Conservation (phyloP, 2,797 vertebrate genomes). For the Rhinella marina region DNA sequence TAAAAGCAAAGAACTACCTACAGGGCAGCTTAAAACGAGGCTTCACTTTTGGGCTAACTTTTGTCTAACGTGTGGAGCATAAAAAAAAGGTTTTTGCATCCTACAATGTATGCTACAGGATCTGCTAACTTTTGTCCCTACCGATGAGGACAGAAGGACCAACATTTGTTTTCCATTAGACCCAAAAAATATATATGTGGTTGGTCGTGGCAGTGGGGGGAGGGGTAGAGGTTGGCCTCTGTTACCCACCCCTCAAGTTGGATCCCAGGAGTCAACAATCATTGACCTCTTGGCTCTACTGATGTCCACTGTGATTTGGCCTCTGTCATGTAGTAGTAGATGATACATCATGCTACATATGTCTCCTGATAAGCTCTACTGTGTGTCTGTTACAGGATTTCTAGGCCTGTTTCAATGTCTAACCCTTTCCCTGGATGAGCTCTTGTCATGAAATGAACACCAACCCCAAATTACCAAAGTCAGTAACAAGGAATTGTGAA, state of each 20-base stretch:
- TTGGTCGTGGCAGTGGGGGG: neutral
- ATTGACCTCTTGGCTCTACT: neutral
- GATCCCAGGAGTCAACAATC: neutral
- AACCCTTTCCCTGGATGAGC: neutral
- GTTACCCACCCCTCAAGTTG: neutral
- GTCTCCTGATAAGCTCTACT: neutral
- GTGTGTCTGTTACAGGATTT: too few species aligned
- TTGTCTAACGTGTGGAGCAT: neutral
- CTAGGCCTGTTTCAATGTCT: too few species aligned
- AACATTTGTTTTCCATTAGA: too few species aligned
- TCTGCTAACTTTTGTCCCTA: neutral
- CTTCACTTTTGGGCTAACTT: neutral
- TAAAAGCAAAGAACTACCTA: neutral
- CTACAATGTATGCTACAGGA: neutral
- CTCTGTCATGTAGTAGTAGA: neutral
- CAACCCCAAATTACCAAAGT: too few species aligned
- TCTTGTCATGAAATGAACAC: neutral
- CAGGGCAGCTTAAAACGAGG: neutral
- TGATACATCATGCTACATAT: neutral
- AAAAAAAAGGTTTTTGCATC: neutral
- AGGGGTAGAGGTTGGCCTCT: neutral
- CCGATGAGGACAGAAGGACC: neutral
- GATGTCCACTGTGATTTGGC: neutral
- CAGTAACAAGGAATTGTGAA: too few species aligned
- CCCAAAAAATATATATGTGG: too few species aligned